Base-by-base conservation (phyloP, 2,888 invertebrate genomes). In the Eupithecia subfuscata region DNA sequence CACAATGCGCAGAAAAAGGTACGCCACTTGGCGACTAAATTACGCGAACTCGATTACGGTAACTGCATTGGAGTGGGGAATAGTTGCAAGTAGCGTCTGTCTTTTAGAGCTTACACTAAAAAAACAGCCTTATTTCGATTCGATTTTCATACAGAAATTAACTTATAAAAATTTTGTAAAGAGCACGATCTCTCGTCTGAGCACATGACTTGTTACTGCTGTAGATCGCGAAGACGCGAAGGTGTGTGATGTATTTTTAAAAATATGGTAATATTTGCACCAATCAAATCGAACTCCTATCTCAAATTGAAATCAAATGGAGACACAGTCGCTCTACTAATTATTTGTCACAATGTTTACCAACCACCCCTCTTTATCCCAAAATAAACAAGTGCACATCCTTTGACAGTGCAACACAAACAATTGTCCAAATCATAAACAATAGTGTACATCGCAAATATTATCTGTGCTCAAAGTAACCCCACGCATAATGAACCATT, bases 381-480 rank as follows among this genome's bases (percentile, higher is more conserved):
- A 88, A 90, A 88, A 87, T 86, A 94, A 93, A 93, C 92, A 94
- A 94, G 90, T 93, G 94, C 91, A 86, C 94, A 94, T 94, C 94
- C 94, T 95, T 94, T 95, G 94, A 94, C 93, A 89, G 89, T 87
- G 90, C 86, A 89, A 90, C 89, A 91, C 93, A 95, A 94, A 95
- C 94, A 95, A 94, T 94, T 92, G 93, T 91, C 91, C 88, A 92
- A 93, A 94, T 93, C 92, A 93, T 94, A 94, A 94, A 95, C 95
- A 95, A 95, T 94, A 90, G 92, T 92, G 88, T 89, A 93, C 92
- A 93, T 92, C 87, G 94, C 95, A 94, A 94, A 94, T 92, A 95
- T 93, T 91, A 93, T 92, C 91, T 88, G 86, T 85, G 84, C 88
- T 89, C 92, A 90, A 90, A 91, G 91, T 91, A 92, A 91, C 92